These are phyloP conservation scores for Campylomormyrus tamandua DNA, from an alignment of 2,113 vertebrate species.

Conservation along the genomic window DNA sequence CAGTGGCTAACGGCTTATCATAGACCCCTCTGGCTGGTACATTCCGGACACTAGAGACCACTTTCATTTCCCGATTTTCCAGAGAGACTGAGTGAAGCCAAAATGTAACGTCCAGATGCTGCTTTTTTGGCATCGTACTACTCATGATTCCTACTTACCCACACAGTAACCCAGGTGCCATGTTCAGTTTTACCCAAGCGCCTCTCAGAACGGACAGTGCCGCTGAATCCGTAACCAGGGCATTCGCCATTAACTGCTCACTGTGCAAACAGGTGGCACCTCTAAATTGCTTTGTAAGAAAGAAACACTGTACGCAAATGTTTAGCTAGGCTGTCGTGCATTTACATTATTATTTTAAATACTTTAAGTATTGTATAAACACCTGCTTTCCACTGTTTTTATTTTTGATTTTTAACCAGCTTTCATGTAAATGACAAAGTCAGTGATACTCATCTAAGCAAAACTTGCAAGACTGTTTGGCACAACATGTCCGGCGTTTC, in stretches of 20 bases:
- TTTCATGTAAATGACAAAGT: neutral
- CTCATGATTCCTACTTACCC: neutral
- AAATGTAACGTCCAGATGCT: neutral
- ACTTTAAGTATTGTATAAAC: neutral
- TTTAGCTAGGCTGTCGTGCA: neutral
- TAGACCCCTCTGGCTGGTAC: neutral
- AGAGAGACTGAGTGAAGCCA: neutral
- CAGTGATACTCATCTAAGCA: neutral
- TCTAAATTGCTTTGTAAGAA: neutral
- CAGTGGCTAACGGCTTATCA: neutral
- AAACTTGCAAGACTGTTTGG: neutral
- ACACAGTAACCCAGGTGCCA: neutral
- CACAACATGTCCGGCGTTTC: neutral
- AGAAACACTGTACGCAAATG: neutral
- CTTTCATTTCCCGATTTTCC: neutral
- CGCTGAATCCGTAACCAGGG: neutral
- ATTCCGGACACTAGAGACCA: neutral
- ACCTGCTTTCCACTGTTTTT: neutral
- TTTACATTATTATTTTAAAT: neutral
- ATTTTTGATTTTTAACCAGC: neutral
- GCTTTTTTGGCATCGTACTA: neutral
- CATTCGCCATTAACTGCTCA: neutral
- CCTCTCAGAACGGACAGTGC: neutral
- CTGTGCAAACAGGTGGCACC: neutral
- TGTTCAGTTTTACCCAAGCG: neutral